phyloP scores from a whole-genome alignment of 1,140 invertebrate genomes.

The Solenopsis invicta region DNA sequence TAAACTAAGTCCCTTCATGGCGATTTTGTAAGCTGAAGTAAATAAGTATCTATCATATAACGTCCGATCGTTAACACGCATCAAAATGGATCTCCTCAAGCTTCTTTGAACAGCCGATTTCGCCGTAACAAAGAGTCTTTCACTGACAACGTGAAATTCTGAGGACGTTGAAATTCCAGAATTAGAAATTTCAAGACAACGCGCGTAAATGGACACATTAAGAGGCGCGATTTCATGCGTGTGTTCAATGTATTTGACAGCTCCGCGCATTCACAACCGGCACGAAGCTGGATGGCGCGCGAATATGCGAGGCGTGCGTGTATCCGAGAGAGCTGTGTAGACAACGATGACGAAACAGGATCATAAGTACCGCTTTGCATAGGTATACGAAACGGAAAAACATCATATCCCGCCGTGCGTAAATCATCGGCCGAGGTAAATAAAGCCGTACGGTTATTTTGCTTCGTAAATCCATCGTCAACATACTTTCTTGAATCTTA shows the following conservation, averaged over 20 bases:
- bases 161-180: not conserved
- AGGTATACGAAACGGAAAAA: constrained; percentile 4
- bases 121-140: not conserved
- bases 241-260: not conserved
- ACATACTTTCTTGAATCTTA: constrained; percentile 15
- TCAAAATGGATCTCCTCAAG: not conserved
- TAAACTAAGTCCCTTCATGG: too few species aligned
- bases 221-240: not conserved
- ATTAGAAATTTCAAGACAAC: constrained; percentile 11
- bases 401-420: not conserved
- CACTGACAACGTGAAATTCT: too few species aligned
- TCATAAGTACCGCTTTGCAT: constrained; percentile 24
- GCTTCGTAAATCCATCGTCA: constrained; percentile 36
- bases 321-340: constrained; percentile 7
- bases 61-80: not conserved
- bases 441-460: constrained; percentile 20
- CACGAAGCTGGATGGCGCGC: not conserved
- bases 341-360: constrained; percentile 36
- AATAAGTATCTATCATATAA: too few species aligned
- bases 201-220: constrained; percentile 10
- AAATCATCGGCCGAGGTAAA: constrained; percentile 20
- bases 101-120: not conserved
- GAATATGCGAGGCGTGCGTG: not conserved
- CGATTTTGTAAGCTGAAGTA: too few species aligned
- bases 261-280: not conserved